These are phyloP conservation scores for Scaptomyza reducta DNA, from an alignment of 2,888 invertebrate genomes.

Conservation along the genomic window DNA sequence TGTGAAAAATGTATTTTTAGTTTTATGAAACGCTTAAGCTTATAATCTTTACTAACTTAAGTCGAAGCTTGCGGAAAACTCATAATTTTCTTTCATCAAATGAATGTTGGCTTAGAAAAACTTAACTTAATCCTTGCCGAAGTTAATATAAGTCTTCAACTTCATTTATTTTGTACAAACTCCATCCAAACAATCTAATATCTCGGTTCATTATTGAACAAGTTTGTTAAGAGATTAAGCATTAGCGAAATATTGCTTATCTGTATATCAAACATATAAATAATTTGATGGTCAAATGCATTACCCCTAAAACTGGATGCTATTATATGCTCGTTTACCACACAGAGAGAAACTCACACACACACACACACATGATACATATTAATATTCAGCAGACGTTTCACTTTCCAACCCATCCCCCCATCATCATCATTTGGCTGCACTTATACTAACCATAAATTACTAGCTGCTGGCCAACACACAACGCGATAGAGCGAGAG, in stretches of 20 bases:
- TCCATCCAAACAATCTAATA: neutral
- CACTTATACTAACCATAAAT: constrained; percentile 70
- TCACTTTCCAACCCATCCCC: constrained; percentile 1
- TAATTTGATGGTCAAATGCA: constrained; percentile 54
- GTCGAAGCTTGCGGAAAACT: too few species aligned
- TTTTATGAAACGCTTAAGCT: too few species aligned
- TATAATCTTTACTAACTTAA: too few species aligned
- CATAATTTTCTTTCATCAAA: too few species aligned
- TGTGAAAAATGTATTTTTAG: too few species aligned
- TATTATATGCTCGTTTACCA: constrained; percentile 48
- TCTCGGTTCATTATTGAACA: neutral
- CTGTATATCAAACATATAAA: constrained; percentile 41
- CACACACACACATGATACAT: constrained; percentile 27
- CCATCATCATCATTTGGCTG: constrained; percentile 50
- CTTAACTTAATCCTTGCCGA: too few species aligned
- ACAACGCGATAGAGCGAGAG: constrained; percentile 4
- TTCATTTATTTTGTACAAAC: too few species aligned
- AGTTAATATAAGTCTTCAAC: too few species aligned
- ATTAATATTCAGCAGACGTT: constrained; percentile 56
- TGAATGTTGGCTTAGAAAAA: too few species aligned
- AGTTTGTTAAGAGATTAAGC: neutral
- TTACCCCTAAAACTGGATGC: constrained; percentile 40
- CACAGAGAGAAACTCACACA: constrained; percentile 6
- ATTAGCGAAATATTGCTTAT: constrained; percentile 27
- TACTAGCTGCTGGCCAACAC: constrained; percentile 45